Base-by-base conservation (phyloP, 2,888 invertebrate genomes). In the Pinctada fucata region DNA sequence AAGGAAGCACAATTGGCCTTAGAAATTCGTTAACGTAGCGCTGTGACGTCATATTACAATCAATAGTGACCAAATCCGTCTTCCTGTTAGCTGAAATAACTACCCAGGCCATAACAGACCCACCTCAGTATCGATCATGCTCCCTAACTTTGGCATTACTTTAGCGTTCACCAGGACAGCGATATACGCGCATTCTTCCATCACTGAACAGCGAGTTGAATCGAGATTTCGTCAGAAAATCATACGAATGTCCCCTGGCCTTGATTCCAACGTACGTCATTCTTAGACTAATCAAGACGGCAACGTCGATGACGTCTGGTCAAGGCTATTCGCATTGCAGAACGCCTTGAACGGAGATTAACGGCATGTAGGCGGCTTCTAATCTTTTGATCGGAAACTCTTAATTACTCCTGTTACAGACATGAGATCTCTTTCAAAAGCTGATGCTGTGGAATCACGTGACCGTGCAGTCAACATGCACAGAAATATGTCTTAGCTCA, bases 21-120 rank as follows among this genome's bases (percentile, higher is more conserved):
- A 75, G 13, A 48, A 75, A 52, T 50, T 70, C 70, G 64, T 70
- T 70, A 47, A 76, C 58, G n/a, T 52, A 76, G n/a, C 69, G 70
- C 76, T 70, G 64, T 16, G 76, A 51, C 16, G n/a, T 71, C 51
- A 71, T 16, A 52, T 16, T 71, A 16, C 47, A 31, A 47, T 70
- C 48, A 69, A 52, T 52, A 52, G 10, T 52, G 58, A 52, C 10
- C 58, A 52, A 52, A 52, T 52, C 10, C 10, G 58, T 52, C 58
- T 52, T 52, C 58, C 58, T 52, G 58, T 52, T 52, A 8, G 58
- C 58, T 52, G 58, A 52, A 52, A 52, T 52, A 52, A 5, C 10
- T 8, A 10, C 58, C 58, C 58, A 52, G 58, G 10, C 58, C 58
- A 52, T 52, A 10, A 10, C 10, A 52, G 58, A 52, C 10, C 58